Base-by-base conservation (phyloP, 2,113 vertebrate species). In the Macroglossus sobrinus region DNA sequence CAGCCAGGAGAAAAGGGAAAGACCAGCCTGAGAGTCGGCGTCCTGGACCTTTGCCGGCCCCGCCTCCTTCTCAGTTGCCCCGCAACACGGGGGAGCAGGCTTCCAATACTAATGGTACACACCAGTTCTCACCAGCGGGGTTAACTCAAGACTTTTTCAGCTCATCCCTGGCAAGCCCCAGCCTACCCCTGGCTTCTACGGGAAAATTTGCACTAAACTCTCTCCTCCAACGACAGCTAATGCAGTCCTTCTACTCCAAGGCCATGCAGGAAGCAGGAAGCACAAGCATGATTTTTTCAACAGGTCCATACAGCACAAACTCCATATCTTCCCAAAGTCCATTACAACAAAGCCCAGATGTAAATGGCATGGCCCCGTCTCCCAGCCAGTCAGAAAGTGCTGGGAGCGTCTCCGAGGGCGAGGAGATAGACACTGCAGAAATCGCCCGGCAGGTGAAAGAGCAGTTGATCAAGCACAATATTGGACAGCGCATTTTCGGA, bases 201-300 rank as follows among this genome's bases (percentile, higher is more conserved):
- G 99, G 99, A 98, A 99, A 99, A 99, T 99, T 99, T 99, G 99
- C 99, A 99, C 99, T 99, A 99, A 99, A 99, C 98, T 99, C 99
- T 98, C 99, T 99, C 98, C 99, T 99, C 98, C 99, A 99, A 98
- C 99, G 99, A 98, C 99, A 99, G 99, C 99, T 99, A 98, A 99
- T 99, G 98, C 99, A 99, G 98, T 99, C 99, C 98, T 99, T 99
- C 99, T 99, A 99, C 99, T 99, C 99, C 98, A 99, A 99, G 99
- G 99, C 99, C 98, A 99, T 99, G 98, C 99, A 99, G 98, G 99
- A 99, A 98, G 99, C 99, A 97, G 99, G 99, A 98, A 99, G 99
- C 99, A 99, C 99, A 99, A 99, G 99, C 98, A 98, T 99, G 98
- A 99, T 99, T 98, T 99, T 99, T 98, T 98, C 99, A 99, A 99